These are phyloP conservation scores for Chirona hameri DNA, from an alignment of 2,888 invertebrate species.

Conservation along the genomic window DNA sequence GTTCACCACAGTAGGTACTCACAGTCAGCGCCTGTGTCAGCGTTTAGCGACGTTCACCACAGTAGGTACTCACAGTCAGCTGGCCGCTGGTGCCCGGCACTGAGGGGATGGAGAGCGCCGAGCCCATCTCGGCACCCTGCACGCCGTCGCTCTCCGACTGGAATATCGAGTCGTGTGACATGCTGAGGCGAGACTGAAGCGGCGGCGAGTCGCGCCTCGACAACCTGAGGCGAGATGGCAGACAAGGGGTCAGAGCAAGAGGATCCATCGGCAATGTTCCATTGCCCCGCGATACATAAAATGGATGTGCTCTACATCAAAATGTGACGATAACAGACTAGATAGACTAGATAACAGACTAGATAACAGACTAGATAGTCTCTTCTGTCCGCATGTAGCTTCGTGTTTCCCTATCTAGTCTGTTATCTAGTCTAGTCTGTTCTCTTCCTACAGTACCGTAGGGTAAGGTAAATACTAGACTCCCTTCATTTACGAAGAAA, in stretches of 20 bases:
- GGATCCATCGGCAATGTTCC: too few species aligned
- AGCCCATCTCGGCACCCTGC: constrained; percentile 22
- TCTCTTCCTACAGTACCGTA: too few species aligned
- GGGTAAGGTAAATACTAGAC: too few species aligned
- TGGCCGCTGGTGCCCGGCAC: not conserved
- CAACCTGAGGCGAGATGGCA: not conserved
- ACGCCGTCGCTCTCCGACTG: constrained; percentile 58
- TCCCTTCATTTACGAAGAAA: too few species aligned
- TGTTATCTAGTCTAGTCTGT: too few species aligned
- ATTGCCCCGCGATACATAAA: too few species aligned
- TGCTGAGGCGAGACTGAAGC: constrained; percentile 62
- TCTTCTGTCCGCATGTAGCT: too few species aligned
- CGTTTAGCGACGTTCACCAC: not conserved
- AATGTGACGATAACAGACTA: too few species aligned
- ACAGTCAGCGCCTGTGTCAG: not conserved
- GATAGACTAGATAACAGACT: too few species aligned
- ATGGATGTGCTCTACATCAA: too few species aligned
- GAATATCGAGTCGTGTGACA: constrained; percentile 89
- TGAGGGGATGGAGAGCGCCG: constrained; percentile 4
- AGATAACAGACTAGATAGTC: too few species aligned
- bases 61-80: not conserved
- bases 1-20: not conserved
- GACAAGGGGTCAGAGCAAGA: not conserved
- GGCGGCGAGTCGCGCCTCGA: constrained; percentile 41
- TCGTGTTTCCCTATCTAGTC: too few species aligned